These are phyloP conservation scores for Brachypalpus laphriformis DNA, from an alignment of 2,888 invertebrate species.

Conservation along the genomic window DNA sequence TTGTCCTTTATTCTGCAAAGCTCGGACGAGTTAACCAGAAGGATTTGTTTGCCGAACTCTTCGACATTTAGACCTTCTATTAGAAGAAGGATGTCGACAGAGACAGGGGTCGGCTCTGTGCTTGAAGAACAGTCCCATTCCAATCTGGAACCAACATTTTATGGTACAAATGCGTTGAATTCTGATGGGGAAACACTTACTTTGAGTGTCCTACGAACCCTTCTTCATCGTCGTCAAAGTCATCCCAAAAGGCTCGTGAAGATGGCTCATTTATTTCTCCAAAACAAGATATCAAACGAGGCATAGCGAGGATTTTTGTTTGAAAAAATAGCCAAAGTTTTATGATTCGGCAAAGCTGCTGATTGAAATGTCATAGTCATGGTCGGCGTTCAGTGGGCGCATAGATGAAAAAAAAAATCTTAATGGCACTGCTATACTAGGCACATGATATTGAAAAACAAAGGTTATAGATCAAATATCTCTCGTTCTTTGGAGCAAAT, in stretches of 20 bases:
- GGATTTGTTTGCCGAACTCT: slow-evolving; percentile 77
- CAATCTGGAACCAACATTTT: slow-evolving; percentile 29
- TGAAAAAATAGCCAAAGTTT: slow-evolving; percentile 6
- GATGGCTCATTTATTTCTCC: slow-evolving; percentile 81
- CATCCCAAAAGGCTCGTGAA: slow-evolving; percentile 82
- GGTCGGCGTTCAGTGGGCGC: background rate
- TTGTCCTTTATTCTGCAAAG: slow-evolving; percentile 77
- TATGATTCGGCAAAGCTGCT: slow-evolving; percentile 25
- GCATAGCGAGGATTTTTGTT: slow-evolving; percentile 75
- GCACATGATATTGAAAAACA: too few species aligned
- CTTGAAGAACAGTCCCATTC: slow-evolving; percentile 51
- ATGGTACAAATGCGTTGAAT: background rate
- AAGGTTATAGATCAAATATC: too few species aligned
- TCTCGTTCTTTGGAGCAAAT: too few species aligned
- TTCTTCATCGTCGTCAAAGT: slow-evolving; percentile 80
- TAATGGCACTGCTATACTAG: background rate
- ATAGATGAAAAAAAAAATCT: too few species aligned
- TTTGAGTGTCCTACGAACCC: slow-evolving; percentile 76
- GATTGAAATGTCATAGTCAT: slow-evolving; percentile 37
- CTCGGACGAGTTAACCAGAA: slow-evolving; percentile 75
- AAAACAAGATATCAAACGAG: slow-evolving; percentile 79
- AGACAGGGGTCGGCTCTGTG: slow-evolving; percentile 43
- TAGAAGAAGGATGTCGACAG: slow-evolving; percentile 77
- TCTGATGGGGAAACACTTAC: slow-evolving; percentile 68
- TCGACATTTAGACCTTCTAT: slow-evolving; percentile 79